Base-by-base conservation (phyloP, 2,888 invertebrate genomes). In the Periphyllus acericola region DNA sequence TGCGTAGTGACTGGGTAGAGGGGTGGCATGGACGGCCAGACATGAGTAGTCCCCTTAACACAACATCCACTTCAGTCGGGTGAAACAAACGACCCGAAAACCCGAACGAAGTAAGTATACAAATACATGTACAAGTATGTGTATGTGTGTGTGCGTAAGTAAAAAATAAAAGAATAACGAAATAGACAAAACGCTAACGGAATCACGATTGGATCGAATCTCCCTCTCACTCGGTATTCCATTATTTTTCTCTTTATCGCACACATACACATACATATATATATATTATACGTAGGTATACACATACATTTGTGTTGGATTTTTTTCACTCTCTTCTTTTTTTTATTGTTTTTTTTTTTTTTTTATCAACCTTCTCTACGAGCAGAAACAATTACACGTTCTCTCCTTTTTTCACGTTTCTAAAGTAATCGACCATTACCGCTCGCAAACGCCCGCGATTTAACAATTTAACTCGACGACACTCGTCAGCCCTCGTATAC, bases 401-500 rank as follows among this genome's bases (percentile, higher is more conserved):
- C 21, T 21, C 29, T 36, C 11, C 34, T 21, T n/a, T n/a, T 36
- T 3, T 19, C 36, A 19, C 36, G 55, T 60, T 75, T 34, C 32
- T 19, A 60, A 74, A 83, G 74, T 29, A 83, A 74, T 83, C 83
- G 83, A 83, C 83, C 83, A 36, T 83, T 74, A 75, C 83, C 60
- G 40, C 21, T 60, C 40, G 83, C 29, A 9, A 3, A 72, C 74
- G 32, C 74, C 36, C 60, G 83, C 83, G 60, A 83, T 83, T 83
- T 75, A 74, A 83, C 83, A 83, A 83, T 83, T 83, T 74, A 74
- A 83, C 83, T 83, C 83, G 83, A 83, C 83, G 83, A 75, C 83
- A 83, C 75, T 83, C 83, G 75, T 75, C 83, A 52, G 74, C 9
- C 40, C 40, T 40, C 17, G 46, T 68, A 68, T 81, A 46, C 32